Base-by-base conservation (phyloP, 2,888 invertebrate genomes). In the Aricia artaxerxes region DNA sequence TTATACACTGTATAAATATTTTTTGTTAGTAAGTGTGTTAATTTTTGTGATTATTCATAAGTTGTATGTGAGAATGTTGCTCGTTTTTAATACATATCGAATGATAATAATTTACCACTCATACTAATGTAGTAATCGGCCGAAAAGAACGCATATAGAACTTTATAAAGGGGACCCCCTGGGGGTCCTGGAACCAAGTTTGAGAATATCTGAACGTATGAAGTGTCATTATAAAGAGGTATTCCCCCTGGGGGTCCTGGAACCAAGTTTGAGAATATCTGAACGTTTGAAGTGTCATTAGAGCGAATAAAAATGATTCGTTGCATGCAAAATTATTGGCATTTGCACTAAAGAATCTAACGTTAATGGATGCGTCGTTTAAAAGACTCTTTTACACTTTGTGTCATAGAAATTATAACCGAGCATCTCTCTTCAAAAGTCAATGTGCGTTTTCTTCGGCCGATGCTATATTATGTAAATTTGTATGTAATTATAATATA, bases 81-180 rank as follows among this genome's bases (percentile, higher is more conserved):
- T 82, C 83, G 82, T 83, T 83, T 73, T 38, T 76, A 16, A n/a
- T 86, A 89, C 90, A 91, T 91, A 91, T 91, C 91, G 89, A 85
- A 89, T 81, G 90, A 90, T 90, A 89, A 90, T 90, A 90, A 89
- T 83, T 83, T 85, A 87, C 87, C 86, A 87, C 86, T 87, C 82
- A 83, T 84, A 80, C 84, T 81, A 83, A 84, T 84, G 82, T 87
- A 16, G 69, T 38, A 9, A 0, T 35, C 16, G 69, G 35, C 16
- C 35, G 0, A 69, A 38, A 5, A 69, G 31, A 61, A 7, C 24
- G 61, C 6, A 61, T 3, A 31, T 9, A 24, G 31, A 64, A 2
- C 2, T 69, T 35, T 69, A 4, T 1, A 69, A 35, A 24, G 61
- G 24, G 61, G 9, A 0, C 11, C 49, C 49, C 57, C 4, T 16